These are phyloP conservation scores for Dinothrombium tinctorium DNA, from an alignment of 1,140 invertebrate species.

Conservation along the genomic window DNA sequence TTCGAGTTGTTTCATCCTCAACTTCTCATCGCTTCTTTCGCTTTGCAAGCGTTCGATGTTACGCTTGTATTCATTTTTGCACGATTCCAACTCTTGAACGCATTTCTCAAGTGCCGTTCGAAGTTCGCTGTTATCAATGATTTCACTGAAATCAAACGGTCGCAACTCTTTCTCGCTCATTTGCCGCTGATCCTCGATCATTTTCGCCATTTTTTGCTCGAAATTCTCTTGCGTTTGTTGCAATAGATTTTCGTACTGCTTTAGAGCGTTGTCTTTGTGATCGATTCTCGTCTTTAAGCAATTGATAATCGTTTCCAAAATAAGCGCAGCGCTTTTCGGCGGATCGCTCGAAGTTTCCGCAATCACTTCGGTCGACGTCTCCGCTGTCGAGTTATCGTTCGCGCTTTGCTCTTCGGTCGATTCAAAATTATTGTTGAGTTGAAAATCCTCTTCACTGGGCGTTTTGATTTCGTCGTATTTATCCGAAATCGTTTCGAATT, in stretches of 20 bases:
- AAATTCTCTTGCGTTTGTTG: neutral
- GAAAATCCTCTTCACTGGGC: neutral
- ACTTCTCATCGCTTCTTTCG: neutral
- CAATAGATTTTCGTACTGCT: neutral
- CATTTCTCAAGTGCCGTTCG: neutral
- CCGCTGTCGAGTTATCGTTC: too few species aligned
- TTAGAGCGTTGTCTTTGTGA: conserved; percentile 2
- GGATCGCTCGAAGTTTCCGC: neutral
- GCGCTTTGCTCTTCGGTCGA: neutral
- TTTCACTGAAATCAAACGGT: neutral
- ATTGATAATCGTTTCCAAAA: conserved; percentile 5
- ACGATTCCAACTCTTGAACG: neutral
- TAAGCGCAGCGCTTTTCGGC: neutral
- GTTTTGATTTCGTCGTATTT: too few species aligned
- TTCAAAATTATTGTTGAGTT: neutral
- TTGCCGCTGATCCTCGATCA: neutral
- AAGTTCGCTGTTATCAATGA: neutral
- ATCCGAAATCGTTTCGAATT: too few species aligned
- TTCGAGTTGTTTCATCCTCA: neutral
- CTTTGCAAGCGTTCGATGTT: neutral
- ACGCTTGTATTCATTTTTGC: neutral
- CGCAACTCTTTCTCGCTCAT: neutral
- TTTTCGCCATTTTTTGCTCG: neutral
- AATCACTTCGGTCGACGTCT: neutral
- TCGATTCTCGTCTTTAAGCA: conserved; percentile 2